Conservation (phyloP, 1,140 invertebrate genomes). For the Euura saliciscinereae region DNA sequence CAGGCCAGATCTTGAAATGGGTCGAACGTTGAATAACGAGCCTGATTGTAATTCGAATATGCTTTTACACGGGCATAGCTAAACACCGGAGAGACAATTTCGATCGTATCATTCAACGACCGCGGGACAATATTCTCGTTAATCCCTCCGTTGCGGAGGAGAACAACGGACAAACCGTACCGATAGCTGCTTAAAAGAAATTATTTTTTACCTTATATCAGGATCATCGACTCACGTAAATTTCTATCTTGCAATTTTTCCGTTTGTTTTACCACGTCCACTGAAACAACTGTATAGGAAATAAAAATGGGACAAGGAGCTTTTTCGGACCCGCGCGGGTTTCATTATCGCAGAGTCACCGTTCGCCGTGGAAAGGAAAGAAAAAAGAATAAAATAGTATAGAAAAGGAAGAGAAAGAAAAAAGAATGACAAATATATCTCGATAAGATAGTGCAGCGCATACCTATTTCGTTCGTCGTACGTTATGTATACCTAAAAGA, state of each 20-base stretch:
- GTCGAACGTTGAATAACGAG: conserved; percentile 5
- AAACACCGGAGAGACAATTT: neutral
- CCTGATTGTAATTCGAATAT: conserved; percentile 1
- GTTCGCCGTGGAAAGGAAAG: neutral
- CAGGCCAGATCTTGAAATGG: conserved; percentile 1
- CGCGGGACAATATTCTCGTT: neutral
- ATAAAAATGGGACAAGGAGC: too few relatives aligned
- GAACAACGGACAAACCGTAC: neutral
- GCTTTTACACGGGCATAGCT: neutral
- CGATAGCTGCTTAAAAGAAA: neutral
- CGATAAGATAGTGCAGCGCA: neutral
- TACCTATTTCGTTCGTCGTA: neutral
- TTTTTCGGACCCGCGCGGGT: too few relatives aligned
- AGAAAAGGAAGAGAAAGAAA: neutral
- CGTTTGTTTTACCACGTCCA: neutral
- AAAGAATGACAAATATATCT: conserved; percentile 1
- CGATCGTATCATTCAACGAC: neutral
- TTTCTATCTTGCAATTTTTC: neutral
- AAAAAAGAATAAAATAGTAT: neutral
- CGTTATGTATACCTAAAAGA: neutral
- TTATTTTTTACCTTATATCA: too few relatives aligned
- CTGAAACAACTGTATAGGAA: neutral
- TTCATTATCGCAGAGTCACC: neutral
- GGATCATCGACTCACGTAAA: neutral
- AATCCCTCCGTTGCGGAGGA: neutral